Conservation (phyloP, 2,888 invertebrate species). For the Drosophila percnosoma region DNA sequence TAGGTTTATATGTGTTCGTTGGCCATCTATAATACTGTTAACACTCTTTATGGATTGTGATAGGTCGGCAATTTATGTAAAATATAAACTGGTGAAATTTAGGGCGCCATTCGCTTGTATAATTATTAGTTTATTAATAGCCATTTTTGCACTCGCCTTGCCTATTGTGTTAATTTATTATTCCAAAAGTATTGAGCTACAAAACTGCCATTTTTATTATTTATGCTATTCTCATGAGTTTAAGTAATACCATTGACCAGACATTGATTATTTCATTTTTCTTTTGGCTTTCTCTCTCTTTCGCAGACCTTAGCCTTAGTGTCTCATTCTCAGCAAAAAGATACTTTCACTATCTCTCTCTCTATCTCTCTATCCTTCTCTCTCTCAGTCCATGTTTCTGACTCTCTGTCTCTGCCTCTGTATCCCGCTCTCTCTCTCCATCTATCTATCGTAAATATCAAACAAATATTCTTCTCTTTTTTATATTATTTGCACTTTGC, state of each 20-base stretch:
- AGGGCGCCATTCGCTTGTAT: constrained; percentile 29
- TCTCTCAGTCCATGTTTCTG: not conserved
- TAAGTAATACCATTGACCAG: not conserved
- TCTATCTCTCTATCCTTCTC: not conserved
- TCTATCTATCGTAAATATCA: not conserved
- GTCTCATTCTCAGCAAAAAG: not conserved
- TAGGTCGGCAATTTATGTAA: constrained; percentile 36
- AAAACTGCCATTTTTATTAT: not conserved
- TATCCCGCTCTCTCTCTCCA: not conserved
- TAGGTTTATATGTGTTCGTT: constrained; percentile 6
- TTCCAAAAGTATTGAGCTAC: not conserved
- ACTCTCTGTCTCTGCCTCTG: not conserved
- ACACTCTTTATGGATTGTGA: constrained; percentile 33
- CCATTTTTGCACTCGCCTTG: constrained; percentile 11
- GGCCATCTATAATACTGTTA: constrained; percentile 48
- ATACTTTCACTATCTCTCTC: not conserved
- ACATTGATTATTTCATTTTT: not conserved
- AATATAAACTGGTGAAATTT: constrained; percentile 56
- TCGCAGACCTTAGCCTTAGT: not conserved
- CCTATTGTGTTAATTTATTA: constrained; percentile 3
- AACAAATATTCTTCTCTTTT: not conserved
- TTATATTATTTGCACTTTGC: not conserved
- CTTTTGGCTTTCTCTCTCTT: not conserved
- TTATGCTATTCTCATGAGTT: not conserved
- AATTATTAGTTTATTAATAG: constrained; percentile 17